Percentiles rank a stretch among this genome's conserved stretches.
Conservation (phyloP, 2,797 vertebrate species). For the Columba guinea region DNA sequence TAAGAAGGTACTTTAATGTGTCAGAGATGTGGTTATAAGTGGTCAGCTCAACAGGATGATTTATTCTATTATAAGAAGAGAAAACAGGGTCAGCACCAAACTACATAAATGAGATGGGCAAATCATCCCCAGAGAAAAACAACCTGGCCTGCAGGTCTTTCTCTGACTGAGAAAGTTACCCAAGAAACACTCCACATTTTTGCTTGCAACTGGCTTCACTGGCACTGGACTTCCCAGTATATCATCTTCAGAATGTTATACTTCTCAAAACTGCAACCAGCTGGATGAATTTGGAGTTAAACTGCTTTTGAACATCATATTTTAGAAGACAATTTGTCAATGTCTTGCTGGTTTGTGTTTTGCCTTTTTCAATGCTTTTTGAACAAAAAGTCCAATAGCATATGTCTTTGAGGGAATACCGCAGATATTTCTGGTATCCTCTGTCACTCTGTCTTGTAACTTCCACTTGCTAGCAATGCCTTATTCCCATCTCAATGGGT, state of each 20-base stretch:
- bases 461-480: neutral
- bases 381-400: neutral
- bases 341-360: neutral
- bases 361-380: neutral
- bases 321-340: slow-evolving; percentile 7
- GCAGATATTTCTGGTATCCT: neutral
- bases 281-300: neutral
- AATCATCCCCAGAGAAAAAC: neutral
- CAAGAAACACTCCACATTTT: accelerated
- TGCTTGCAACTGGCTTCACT: neutral
- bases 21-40: neutral
- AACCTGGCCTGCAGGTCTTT: neutral
- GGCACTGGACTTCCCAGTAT: neutral
- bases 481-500: neutral
- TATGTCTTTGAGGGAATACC: neutral
- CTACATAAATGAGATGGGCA: neutral
- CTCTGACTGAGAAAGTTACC: neutral
- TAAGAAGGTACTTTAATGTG: neutral
- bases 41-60: neutral
- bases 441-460: neutral
- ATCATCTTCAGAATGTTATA: neutral
- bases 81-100: neutral
- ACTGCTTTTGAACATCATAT: neutral
- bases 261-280: neutral
- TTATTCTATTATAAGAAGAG: neutral